Evolutionary conservation across 2,888 invertebrate genomes (phyloP), one percentile per base, ranked within the genome.

Genomic region (Campoplex capitator): DNA sequence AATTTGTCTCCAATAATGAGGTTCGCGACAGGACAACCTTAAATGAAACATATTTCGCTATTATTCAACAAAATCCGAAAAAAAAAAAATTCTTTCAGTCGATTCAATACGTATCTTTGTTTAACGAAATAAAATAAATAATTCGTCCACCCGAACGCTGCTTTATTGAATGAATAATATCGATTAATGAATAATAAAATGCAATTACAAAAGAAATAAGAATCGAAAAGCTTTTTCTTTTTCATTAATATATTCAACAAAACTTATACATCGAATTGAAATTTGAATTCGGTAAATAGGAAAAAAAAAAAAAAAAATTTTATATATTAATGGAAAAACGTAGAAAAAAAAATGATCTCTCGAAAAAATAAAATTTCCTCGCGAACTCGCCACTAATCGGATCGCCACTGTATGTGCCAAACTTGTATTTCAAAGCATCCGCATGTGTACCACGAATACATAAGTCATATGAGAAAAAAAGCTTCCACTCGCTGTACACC

Each of bases 401-500:
- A 28, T 48, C 51, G 32, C 32, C 32, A 28, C 71, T 23, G 68
- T 45, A 45, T 45, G 45, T 42, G 45, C 45, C 45, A 23, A 45
- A 23, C 42, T n/a, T 45, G 68, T 68, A 68, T 68, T 45, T 68
- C 68, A 23, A 42, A 23, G 45, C 28, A 42, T 45, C 45, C 70
- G 45, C 70, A 45, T 70, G 42, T 32, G 38, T 51, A 73, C 18
- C 48, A 71, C 28, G 35, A 35, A 56, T 11, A 38, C 54, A 23
- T 35, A 38, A 32, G 73, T 35, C 28, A 35, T 0, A 42, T 56
- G 56, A 23, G 28, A 48, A 71, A 51, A 48, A 54, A 51, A 70
- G 68, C 48, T 73, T 38, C n/a, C 32, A 71, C 42, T n/a, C 42
- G n/a, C 38, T 35, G n/a, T 74, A 35, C 18, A 56, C n/a, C n/a